phyloP scores from a whole-genome alignment of 1,140 invertebrate species.

The Pseudomyrmex flavicornis region DNA sequence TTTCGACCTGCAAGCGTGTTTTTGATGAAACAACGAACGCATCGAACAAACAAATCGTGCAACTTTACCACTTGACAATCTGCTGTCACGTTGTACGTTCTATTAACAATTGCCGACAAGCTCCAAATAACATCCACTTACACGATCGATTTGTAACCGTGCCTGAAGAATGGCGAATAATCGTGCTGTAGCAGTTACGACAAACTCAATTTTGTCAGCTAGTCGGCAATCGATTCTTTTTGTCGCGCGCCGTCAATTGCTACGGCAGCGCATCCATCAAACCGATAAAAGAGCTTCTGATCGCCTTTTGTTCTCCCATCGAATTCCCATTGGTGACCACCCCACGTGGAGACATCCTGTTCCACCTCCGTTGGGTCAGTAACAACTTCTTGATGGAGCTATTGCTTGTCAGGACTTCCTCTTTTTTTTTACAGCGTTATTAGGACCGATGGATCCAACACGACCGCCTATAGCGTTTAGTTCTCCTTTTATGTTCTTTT shows the following conservation, averaged over 20 bases:
- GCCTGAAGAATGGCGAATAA: constrained; percentile 20
- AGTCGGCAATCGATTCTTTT: constrained; percentile 46
- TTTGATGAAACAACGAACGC: constrained; percentile 27
- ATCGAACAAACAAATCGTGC: constrained; percentile 41
- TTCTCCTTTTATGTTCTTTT: constrained; percentile 26
- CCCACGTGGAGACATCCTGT: constrained; percentile 20
- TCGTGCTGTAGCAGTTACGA: constrained; percentile 17
- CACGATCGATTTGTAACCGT: constrained; percentile 12
- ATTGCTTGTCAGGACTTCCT: constrained; percentile 28
- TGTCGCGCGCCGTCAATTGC: constrained; percentile 9
- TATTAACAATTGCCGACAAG: neutral
- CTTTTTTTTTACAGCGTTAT: constrained; percentile 22
- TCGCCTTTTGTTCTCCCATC: constrained; percentile 35
- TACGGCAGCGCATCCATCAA: constrained; percentile 47
- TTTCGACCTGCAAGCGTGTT: neutral
- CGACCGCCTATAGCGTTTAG: constrained; percentile 5
- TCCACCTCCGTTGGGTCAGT: neutral
- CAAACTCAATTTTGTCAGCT: constrained; percentile 51
- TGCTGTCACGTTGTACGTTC: constrained; percentile 6
- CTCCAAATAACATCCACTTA: constrained; percentile 46
- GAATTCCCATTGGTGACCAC: constrained; percentile 27
- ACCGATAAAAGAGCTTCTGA: constrained; percentile 34
- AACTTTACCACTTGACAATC: constrained; percentile 27
- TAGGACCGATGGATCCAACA: neutral
- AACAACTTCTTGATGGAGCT: constrained; percentile 58